These are phyloP conservation scores for Pantherophis vulpinus DNA, from an alignment of 2,797 vertebrate species.

Conservation along the genomic window DNA sequence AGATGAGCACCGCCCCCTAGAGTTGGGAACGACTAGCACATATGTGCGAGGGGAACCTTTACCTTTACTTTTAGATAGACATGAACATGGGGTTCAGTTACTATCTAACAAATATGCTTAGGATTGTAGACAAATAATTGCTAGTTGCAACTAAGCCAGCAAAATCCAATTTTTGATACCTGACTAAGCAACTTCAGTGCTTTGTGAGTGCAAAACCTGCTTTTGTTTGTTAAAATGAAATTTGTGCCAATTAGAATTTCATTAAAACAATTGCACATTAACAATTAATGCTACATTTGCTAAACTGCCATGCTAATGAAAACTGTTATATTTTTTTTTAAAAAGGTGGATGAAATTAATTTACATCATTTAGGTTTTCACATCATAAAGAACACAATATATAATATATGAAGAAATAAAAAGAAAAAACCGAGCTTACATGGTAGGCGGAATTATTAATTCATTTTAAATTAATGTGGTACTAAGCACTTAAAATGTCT, in stretches of 20 bases:
- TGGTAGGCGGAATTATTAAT: not conserved
- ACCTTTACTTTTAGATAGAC: no score
- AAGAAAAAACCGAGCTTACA: not conserved
- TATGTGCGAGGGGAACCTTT: no score
- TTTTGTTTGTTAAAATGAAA: constrained; percentile 1
- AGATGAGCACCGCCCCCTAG: no score
- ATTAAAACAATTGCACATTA: constrained; percentile 31
- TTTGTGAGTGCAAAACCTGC: constrained; percentile 5
- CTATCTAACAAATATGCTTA: not conserved
- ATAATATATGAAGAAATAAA: not conserved
- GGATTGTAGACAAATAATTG: constrained; percentile 4
- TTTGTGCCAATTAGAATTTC: constrained; percentile 20
- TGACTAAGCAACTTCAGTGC: constrained; percentile 1
- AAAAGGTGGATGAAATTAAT: not conserved
- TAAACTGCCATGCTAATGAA: constrained; percentile 13
- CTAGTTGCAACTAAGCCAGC: not conserved
- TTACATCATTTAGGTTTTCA: not conserved
- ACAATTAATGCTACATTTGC: constrained; percentile 31
- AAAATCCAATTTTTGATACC: not conserved
- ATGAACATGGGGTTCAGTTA: not conserved
- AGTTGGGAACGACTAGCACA: no score
- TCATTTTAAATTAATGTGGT: constrained; percentile 25
- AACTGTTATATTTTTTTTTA: not conserved
- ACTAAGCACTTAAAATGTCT: not conserved
- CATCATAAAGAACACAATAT: not conserved